Base-by-base conservation (phyloP, 2,888 invertebrate genomes). In the Diabrotica balteata region DNA sequence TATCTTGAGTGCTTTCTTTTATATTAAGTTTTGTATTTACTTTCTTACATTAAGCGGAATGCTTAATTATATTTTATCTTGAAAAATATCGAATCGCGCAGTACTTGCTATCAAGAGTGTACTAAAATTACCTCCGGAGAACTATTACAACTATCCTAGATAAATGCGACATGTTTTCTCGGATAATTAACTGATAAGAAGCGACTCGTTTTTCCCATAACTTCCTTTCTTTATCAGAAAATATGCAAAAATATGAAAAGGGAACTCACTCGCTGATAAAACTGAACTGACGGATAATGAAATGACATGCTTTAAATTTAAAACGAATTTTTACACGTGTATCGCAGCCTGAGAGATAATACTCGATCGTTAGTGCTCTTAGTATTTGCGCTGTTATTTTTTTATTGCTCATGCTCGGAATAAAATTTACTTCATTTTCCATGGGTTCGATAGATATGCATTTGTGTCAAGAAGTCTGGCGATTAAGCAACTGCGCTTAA, bases 231-330 rank as follows among this genome's bases (percentile, higher is more conserved):
- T 78, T 79, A 78, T 78, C 78, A 68, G 75, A 77, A 77, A 77
- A 76, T 77, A 77, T 76, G 76, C 73, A 76, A 77, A 78, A 77
- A 75, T 79, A 79, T 79, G 78, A 79, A 79, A 78, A 75, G 76
- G 73, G 77, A 73, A 75, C 77, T 76, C 73, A 61, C 59, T 76
- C 73, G 63, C 59, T 50, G 70, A 64, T 70, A 73, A 64, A 49
- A 61, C 66, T 63, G 58, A 58, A 70, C 71, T 63, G 59, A 42
- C 62, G 70, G 75, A 76, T 76, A 75, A 76, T 71, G 62, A 72
- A 70, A 71, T 69, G 69, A 69, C 74, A 70, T 72, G 75, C 67
- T 70, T 76, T 59, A 72, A 73, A 75, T 75, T 70, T 70, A 74
- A 72, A 73, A 70, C 66, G 67, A 60, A 66, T 66, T 68, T 72